phyloP scores from a whole-genome alignment of 2,888 invertebrate species.

The Empis livida region DNA sequence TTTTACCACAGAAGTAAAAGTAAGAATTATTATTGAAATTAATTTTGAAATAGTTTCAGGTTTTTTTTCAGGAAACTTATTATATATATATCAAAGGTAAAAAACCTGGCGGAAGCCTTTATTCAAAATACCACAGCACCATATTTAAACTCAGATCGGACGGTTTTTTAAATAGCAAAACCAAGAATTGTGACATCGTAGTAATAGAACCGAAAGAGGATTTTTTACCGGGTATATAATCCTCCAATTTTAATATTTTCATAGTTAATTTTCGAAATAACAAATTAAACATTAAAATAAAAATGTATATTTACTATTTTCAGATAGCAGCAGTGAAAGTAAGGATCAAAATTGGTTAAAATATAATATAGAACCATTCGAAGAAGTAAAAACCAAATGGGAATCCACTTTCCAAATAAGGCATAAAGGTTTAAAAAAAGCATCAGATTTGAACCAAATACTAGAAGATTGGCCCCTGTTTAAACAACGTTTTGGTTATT shows the following conservation, averaged over 20 bases:
- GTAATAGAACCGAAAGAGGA: too few species aligned
- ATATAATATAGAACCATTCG: slow-evolving; percentile 1
- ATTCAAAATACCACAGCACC: neutral
- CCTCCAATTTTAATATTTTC: too few species aligned
- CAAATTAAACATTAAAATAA: too few species aligned
- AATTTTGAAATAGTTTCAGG: too few species aligned
- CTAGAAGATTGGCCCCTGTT: neutral
- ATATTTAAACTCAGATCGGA: neutral
- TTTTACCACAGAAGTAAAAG: slow-evolving; percentile 1
- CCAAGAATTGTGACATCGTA: too few species aligned
- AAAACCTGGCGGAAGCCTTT: neutral
- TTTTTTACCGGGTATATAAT: too few species aligned
- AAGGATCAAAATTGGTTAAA: neutral
- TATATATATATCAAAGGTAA: neutral
- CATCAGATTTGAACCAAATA: neutral
- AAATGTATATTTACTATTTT: too few species aligned
- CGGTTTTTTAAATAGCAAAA: neutral
- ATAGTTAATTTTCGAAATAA: too few species aligned
- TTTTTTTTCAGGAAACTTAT: neutral
- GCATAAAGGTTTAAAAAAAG: neutral
- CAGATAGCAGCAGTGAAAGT: neutral
- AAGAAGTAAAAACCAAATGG: neutral
- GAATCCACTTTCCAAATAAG: neutral
- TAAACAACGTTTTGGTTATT: neutral
- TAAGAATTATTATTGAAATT: neutral